A percentile compares a stretch with the other conserved stretches of the same genome.
phyloP scores from a whole-genome alignment of 1,140 invertebrate genomes.

The Branchinecta lynchi region DNA sequence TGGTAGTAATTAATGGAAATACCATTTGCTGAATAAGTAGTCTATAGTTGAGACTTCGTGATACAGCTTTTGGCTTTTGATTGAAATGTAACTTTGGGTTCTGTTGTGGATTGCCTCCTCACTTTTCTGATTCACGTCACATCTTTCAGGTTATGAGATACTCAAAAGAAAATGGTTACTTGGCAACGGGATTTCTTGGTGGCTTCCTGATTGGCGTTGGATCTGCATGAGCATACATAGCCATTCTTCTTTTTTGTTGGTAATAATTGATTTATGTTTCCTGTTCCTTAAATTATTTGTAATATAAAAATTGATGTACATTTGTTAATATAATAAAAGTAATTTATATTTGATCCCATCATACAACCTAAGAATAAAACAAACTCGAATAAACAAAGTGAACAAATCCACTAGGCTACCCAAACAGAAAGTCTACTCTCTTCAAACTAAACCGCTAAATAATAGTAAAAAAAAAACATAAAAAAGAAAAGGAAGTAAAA shows the following conservation, averaged over 20 bases:
- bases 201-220: slow-evolving; percentile 69
- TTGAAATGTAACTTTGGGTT: too few species aligned
- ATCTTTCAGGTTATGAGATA: slow-evolving; percentile 35
- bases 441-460: too few species aligned
- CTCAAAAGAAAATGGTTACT: slow-evolving; percentile 54
- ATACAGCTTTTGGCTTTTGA: too few species aligned
- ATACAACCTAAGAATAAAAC: not conserved
- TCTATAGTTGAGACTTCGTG: too few species aligned
- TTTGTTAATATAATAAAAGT: not conserved
- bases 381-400: not conserved
- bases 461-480: too few species aligned
- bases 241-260: not conserved
- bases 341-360: not conserved
- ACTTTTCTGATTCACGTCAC: not conserved
- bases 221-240: slow-evolving; percentile 27
- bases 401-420: not conserved
- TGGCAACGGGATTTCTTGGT: slow-evolving; percentile 64
- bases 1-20: too few species aligned
- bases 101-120: not conserved
- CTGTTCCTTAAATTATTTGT: not conserved
- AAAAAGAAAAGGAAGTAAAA: too few species aligned
- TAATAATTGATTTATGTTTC: not conserved
- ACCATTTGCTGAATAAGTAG: too few species aligned
- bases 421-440: too few species aligned
- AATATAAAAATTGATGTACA: not conserved